Conservation (phyloP, 2,113 vertebrate genomes). For the Notarius quadriscutis region DNA sequence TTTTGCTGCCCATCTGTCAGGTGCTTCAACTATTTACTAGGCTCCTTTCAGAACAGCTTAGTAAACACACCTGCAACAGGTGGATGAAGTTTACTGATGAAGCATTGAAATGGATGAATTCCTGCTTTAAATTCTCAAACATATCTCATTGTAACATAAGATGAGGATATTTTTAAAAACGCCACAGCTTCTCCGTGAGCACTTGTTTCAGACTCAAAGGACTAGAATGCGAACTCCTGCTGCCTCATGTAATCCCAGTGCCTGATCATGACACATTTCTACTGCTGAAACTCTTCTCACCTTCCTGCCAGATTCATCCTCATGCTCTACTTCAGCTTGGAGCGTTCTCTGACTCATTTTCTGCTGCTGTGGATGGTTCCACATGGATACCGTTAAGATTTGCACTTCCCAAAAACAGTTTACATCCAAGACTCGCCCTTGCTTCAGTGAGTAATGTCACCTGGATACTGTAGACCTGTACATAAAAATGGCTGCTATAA, state of each 20-base stretch:
- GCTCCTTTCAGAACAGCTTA: background rate
- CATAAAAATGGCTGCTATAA: background rate
- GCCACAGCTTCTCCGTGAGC: background rate
- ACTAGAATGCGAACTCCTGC: background rate
- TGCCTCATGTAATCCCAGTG: background rate
- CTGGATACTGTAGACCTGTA: background rate
- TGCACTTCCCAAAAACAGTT: background rate
- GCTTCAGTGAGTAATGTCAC: background rate
- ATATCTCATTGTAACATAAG: background rate
- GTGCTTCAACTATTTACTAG: slow-evolving; percentile 1
- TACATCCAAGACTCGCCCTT: background rate
- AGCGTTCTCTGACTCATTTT: slow-evolving; percentile 3
- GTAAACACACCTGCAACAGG: background rate
- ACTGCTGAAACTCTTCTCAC: background rate
- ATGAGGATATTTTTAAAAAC: background rate
- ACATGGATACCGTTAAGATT: background rate
- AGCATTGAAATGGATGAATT: background rate
- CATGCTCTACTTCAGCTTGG: background rate
- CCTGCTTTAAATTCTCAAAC: background rate
- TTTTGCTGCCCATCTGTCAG: slow-evolving; percentile 45
- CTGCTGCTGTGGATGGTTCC: background rate
- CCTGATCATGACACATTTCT: background rate
- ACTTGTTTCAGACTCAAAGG: background rate
- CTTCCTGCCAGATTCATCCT: background rate
- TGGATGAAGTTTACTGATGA: background rate